A percentile compares a stretch with the other conserved stretches of the same genome.
Evolutionary conservation across 2,113 vertebrate genomes (phyloP).

Genomic region (Tragelaphus strepsiceros): DNA sequence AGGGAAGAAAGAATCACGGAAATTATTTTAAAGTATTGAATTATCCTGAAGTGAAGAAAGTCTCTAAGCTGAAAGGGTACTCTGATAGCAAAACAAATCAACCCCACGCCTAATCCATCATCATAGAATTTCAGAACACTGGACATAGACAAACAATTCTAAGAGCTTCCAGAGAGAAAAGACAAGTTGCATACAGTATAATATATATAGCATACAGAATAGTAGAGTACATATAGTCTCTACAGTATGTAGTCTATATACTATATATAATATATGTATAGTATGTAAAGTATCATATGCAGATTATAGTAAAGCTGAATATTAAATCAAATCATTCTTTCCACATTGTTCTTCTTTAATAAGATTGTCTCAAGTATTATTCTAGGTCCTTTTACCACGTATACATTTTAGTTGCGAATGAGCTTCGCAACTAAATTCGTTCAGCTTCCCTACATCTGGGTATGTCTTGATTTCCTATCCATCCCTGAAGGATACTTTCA

Average conservation of each 20-base stretch:
- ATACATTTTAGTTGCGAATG: not conserved
- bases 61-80: not conserved
- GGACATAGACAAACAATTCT: not conserved
- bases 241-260: not conserved
- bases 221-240: not conserved
- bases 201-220: not conserved
- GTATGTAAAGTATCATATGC: not conserved
- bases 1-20: not conserved
- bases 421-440: not conserved
- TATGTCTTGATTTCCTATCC: not conserved
- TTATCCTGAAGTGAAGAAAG: not conserved
- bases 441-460: not conserved
- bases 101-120: not conserved
- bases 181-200: not conserved
- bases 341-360: not conserved
- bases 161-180: constrained; percentile 25
- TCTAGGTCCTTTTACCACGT: not conserved
- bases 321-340: not conserved
- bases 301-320: not conserved
- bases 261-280: not conserved
- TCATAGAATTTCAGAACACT: not conserved
- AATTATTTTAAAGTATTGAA: not conserved
- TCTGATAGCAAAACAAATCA: not conserved
- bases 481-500: not conserved
- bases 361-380: not conserved